Base-by-base conservation (phyloP, 2,797 vertebrate species). In the Apodemus agrarius region DNA sequence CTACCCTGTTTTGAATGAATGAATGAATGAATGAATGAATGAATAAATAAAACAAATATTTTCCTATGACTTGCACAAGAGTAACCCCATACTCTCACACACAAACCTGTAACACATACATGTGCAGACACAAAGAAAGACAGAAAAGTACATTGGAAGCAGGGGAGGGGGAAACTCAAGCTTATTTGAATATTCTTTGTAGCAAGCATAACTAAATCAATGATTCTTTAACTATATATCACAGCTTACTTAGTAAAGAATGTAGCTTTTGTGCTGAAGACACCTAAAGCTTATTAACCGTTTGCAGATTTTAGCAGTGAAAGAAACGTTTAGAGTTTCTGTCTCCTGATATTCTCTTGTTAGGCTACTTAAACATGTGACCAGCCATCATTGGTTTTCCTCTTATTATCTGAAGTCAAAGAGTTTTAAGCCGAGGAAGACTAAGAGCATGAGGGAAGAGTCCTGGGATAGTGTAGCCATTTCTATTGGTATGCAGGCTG, bases 401-500 rank as follows among this genome's bases (percentile, higher is more conserved):
- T 86, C 57, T 87, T 67, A 83, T 54, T 67, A 87, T 86, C 54
- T 59, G 49, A 95, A 40, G 49, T 57, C 83, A 86, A 97, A 93
- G 63, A 63, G 43, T 22, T 80, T 87, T 72, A 76, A 76, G 52
- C 17, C 95, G 52, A 24, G 61, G 80, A 88, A 92, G 84, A 29
- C 34, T 22, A 74, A 94, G 90, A 34, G 29, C 43, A 24, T 59
- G 1, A 13, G 63, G 78, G 22, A 34, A 95, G 13, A 83, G 4
- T 24, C 29, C n/a, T 54, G 10, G 57, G 72, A 78, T 3, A 54
- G 54, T 21, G 61, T 37, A 75, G 78, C 34, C 83, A 3, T 85
- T 91, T 91, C 79, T 81, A 37, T 76, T 96, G 94, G 97, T 93
- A 63, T 93, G 83, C 96, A 75, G 97, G 90, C 93, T 65, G 88